Evolutionary conservation across 2,888 invertebrate genomes (phyloP).

Genomic region (Hirtodrosophila trivittata): DNA sequence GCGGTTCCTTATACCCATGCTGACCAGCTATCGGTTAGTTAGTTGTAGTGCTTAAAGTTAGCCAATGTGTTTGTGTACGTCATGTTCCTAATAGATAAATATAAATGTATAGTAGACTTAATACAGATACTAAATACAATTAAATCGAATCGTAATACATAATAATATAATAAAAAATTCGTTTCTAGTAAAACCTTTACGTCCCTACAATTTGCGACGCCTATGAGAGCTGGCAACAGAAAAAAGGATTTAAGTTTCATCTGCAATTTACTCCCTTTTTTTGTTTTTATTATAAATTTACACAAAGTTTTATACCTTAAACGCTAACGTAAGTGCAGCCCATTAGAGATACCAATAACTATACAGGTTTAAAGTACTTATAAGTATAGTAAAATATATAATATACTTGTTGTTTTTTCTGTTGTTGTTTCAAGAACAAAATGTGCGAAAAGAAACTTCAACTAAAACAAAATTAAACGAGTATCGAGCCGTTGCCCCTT

Average conservation of each 20-base stretch:
- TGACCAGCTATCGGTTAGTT: conserved; percentile 73
- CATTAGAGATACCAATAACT: conserved; percentile 41
- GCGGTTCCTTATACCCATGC: conserved; percentile 63
- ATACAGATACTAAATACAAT: conserved; percentile 40
- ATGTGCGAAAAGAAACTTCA: conserved; percentile 17
- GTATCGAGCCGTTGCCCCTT: conserved; percentile 23
- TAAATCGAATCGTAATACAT: conserved; percentile 24
- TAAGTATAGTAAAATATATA: conserved; percentile 16
- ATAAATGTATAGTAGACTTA: conserved; percentile 42
- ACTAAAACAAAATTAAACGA: conserved; percentile 45
- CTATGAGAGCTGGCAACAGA: conserved; percentile 39
- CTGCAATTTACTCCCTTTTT: conserved; percentile 1
- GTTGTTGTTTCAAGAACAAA: conserved; percentile 1
- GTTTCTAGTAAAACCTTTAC: conserved; percentile 83
- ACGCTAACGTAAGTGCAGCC: conserved; percentile 70
- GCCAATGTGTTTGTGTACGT: conserved; percentile 39
- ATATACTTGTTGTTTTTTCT: conserved; percentile 13
- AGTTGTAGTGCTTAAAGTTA: conserved; percentile 55
- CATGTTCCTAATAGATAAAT: conserved; percentile 33
- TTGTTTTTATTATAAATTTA: no score
- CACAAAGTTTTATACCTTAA: conserved; percentile 51
- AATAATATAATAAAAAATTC: conserved; percentile 74
- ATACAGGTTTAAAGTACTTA: conserved; percentile 16
- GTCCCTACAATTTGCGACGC: conserved; percentile 25
- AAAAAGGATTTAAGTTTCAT: conserved; percentile 13